These are phyloP conservation scores for Kuschelorhynchus macadamiae DNA, from an alignment of 2,888 invertebrate genomes.

Conservation along the genomic window DNA sequence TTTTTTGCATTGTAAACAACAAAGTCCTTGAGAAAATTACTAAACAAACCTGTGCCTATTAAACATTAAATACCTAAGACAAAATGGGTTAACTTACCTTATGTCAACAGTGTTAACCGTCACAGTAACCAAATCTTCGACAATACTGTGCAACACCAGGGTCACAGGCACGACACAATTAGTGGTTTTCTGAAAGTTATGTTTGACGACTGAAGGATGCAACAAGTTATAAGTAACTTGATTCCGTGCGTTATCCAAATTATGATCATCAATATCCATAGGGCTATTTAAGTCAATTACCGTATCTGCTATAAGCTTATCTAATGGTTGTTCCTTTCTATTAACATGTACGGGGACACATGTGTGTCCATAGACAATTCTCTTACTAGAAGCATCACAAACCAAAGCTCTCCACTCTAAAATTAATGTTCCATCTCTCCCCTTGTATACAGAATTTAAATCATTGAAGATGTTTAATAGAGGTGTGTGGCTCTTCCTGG, in stretches of 20 bases:
- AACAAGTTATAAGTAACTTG: conserved; percentile 74
- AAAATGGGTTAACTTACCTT: conserved; percentile 70
- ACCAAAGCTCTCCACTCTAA: conserved; percentile 66
- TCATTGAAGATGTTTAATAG: conserved; percentile 62
- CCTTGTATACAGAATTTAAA: conserved; percentile 48
- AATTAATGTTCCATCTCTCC: conserved; percentile 63
- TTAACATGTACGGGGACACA: conserved; percentile 75
- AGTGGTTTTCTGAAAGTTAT: conserved; percentile 75
- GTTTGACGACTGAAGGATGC: conserved; percentile 73
- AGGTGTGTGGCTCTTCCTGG: conserved; percentile 64
- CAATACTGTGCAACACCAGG: conserved; percentile 78
- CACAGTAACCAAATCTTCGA: conserved; percentile 73
- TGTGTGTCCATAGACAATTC: conserved; percentile 78
- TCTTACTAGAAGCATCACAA: conserved; percentile 71
- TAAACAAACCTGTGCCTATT: too few species aligned
- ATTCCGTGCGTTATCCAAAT: conserved; percentile 52
- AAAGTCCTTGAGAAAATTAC: too few species aligned
- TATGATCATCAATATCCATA: conserved; percentile 46
- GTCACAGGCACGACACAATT: conserved; percentile 79
- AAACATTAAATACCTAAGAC: too few species aligned
- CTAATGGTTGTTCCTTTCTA: conserved; percentile 67
- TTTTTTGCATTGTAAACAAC: too few species aligned
- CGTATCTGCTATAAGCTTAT: conserved; percentile 51
- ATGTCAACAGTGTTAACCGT: conserved; percentile 59
- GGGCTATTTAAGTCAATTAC: conserved; percentile 55